These are phyloP conservation scores for Perca flavescens DNA, from an alignment of 2,113 vertebrate genomes.

Conservation along the genomic window DNA sequence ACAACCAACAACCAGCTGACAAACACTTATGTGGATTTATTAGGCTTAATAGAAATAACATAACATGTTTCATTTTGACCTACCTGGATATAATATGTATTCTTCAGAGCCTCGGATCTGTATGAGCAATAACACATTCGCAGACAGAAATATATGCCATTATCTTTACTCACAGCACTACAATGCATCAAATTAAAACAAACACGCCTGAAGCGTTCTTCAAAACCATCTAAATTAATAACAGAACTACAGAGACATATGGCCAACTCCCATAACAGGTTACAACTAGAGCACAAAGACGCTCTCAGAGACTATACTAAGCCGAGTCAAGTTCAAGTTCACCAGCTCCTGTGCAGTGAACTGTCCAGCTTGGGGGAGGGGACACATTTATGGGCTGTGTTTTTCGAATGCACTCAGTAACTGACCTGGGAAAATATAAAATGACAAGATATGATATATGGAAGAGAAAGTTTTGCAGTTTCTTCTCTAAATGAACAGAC, in stretches of 20 bases:
- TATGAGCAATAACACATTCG: background rate
- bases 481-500: background rate
- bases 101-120: background rate
- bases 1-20: background rate
- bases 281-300: constrained; percentile 11
- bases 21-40: background rate
- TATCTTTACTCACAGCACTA: background rate
- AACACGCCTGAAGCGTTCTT: background rate
- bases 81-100: background rate
- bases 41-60: too few relatives aligned
- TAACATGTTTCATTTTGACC: background rate
- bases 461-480: constrained; percentile 9
- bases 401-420: constrained; percentile 22
- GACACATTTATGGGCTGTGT: background rate
- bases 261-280: constrained; percentile 21
- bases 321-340: constrained; percentile 84
- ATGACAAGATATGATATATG: background rate
- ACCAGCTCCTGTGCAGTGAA: constrained; percentile 31
- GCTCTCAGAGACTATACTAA: constrained; percentile 11
- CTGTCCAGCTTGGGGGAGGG: constrained; percentile 6
- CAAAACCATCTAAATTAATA: constrained; percentile 18
- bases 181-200: constrained; percentile 27
- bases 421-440: constrained; percentile 2
- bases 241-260: constrained; percentile 23
- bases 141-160: background rate